Evolutionary conservation across 2,888 invertebrate species (phyloP).

Genomic region (Drosophila neotestacea): DNA sequence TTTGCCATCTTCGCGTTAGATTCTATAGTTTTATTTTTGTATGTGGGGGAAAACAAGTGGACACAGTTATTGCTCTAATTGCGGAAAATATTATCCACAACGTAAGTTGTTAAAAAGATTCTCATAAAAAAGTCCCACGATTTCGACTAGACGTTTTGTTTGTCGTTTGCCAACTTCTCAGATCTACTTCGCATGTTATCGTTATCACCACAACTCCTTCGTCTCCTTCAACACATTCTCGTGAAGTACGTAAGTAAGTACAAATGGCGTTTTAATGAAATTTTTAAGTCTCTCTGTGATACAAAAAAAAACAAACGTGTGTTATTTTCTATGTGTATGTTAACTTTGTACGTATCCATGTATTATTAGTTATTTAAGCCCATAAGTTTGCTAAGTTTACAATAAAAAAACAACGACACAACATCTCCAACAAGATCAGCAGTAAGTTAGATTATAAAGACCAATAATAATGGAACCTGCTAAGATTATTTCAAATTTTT

Average conservation of each 20-base stretch:
- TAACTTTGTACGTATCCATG: constrained; percentile 45
- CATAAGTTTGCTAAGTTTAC: constrained; percentile 41
- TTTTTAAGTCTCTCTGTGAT: constrained; percentile 78
- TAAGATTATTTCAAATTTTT: constrained; percentile 43
- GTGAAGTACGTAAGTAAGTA: constrained; percentile 84
- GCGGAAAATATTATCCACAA: constrained; percentile 36
- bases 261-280: constrained; percentile 85
- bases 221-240: constrained; percentile 71
- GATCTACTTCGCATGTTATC: constrained; percentile 63
- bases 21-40: constrained; percentile 11
- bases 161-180: constrained; percentile 51
- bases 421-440: constrained; percentile 16
- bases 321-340: constrained; percentile 47
- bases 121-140: constrained; percentile 23
- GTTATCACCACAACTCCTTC: constrained; percentile 66
- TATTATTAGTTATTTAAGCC: constrained; percentile 45
- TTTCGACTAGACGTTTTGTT: constrained; percentile 49
- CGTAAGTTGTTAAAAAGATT: constrained; percentile 51
- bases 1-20: constrained; percentile 8
- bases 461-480: constrained; percentile 15
- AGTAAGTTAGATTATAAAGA: constrained; percentile 27
- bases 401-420: constrained; percentile 12
- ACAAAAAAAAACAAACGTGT: constrained; percentile 45
- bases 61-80: constrained; percentile 13
- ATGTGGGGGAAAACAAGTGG: constrained; percentile 16